Conservation (phyloP, 2,888 invertebrate species). For the Drosophila meridiana region DNA sequence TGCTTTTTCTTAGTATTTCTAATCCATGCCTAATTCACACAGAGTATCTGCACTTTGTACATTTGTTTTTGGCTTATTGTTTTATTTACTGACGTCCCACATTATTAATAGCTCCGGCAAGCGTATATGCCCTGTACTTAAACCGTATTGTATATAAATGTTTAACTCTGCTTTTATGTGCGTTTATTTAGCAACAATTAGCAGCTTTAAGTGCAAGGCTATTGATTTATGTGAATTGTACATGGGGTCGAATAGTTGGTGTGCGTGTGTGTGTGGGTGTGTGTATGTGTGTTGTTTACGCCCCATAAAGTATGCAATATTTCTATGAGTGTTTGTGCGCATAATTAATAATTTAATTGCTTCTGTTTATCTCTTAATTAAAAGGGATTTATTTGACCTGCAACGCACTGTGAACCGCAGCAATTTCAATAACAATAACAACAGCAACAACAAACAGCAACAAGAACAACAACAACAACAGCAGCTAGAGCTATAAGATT, state of each 20-base stretch:
- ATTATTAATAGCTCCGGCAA: slow-evolving; percentile 30
- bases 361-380: slow-evolving; percentile 84
- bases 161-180: slow-evolving; percentile 53
- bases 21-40: no score
- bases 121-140: slow-evolving; percentile 11
- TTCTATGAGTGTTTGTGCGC: slow-evolving; percentile 34
- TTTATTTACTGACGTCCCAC: slow-evolving; percentile 24
- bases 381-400: slow-evolving; percentile 78
- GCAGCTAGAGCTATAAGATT: slow-evolving; percentile 31
- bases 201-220: slow-evolving; percentile 68
- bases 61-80: neutral
- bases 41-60: neutral
- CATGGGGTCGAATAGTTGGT: neutral
- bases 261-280: neutral
- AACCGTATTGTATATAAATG: slow-evolving; percentile 48
- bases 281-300: slow-evolving; percentile 12
- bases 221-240: slow-evolving; percentile 57
- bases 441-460: slow-evolving; percentile 11
- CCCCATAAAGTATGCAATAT: slow-evolving; percentile 28
- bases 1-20: no score
- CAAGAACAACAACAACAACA: slow-evolving; percentile 10
- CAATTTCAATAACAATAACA: slow-evolving; percentile 42
- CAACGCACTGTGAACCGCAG: slow-evolving; percentile 44
- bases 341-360: slow-evolving; percentile 84
- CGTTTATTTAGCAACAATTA: slow-evolving; percentile 74